phyloP scores from a whole-genome alignment of 2,888 invertebrate genomes.

The Hirudinaria manillensis region DNA sequence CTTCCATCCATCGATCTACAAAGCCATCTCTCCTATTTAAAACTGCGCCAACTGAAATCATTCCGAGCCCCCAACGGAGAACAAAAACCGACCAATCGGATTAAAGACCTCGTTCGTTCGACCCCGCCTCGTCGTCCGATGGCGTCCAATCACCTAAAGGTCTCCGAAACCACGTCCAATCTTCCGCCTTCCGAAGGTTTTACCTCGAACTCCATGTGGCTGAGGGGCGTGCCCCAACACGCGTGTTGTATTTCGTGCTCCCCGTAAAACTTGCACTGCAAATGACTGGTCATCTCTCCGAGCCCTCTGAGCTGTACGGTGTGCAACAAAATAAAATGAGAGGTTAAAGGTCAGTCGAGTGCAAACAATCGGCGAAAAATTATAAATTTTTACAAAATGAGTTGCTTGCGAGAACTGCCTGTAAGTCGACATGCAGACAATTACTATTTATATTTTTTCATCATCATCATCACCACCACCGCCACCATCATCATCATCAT shows the following conservation, averaged over 20 bases:
- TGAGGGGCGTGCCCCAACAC: conserved; percentile 58
- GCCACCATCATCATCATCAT: too few relatives aligned
- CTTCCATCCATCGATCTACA: not conserved
- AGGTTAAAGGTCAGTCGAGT: not conserved
- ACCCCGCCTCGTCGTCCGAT: not conserved
- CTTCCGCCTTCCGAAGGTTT: conserved; percentile 52
- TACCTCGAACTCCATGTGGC: conserved; percentile 60
- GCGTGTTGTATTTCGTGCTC: conserved; percentile 58
- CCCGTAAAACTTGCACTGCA: conserved; percentile 60
- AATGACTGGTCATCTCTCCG: conserved; percentile 33
- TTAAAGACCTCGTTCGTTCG: not conserved
- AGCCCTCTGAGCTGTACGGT: conserved; percentile 15
- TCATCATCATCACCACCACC: too few relatives aligned
- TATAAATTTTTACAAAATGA: too few relatives aligned
- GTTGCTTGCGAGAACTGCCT: too few relatives aligned
- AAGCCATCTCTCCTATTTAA: not conserved
- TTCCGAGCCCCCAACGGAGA: not conserved
- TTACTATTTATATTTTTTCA: too few relatives aligned
- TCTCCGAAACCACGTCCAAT: conserved; percentile 57
- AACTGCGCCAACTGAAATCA: not conserved
- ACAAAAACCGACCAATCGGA: not conserved
- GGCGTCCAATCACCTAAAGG: conserved; percentile 46
- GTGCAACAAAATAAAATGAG: not conserved
- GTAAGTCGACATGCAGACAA: too few relatives aligned
- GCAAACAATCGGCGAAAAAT: not conserved